phyloP scores from a whole-genome alignment of 1,140 invertebrate species.

The Xylocopa sonorina region DNA sequence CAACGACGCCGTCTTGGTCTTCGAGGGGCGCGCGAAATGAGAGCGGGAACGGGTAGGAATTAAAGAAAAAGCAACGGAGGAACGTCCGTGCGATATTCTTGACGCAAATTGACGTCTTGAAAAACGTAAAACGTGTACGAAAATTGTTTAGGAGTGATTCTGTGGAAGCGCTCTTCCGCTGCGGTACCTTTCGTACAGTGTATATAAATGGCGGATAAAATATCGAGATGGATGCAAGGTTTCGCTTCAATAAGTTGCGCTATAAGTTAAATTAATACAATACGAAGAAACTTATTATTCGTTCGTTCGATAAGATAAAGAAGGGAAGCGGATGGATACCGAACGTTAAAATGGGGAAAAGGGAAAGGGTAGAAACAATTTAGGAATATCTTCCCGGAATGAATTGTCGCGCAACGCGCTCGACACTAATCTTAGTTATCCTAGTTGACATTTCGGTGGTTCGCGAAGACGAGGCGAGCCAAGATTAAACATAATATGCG shows the following conservation, averaged over 20 bases:
- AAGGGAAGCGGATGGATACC: too few species aligned
- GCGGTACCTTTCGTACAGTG: neutral
- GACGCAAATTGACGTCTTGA: conserved; percentile 38
- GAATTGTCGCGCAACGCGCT: conserved; percentile 25
- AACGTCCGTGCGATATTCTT: conserved; percentile 4
- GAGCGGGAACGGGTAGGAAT: conserved; percentile 16
- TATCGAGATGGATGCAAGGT: too few species aligned
- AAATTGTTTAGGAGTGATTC: too few species aligned
- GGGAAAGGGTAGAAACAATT: neutral
- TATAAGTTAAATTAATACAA: too few species aligned
- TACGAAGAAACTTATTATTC: too few species aligned
- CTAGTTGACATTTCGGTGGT: conserved; percentile 31
- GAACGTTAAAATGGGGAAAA: neutral
- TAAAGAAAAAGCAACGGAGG: conserved; percentile 39
- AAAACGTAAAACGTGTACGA: neutral
- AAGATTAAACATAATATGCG: conserved; percentile 55
- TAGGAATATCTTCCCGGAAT: conserved; percentile 15
- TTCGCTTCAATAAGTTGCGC: too few species aligned
- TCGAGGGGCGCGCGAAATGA: conserved; percentile 22
- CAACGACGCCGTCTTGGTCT: conserved; percentile 27
- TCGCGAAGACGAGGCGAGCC: conserved; percentile 36
- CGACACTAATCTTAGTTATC: conserved; percentile 44
- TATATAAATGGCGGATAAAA: neutral
- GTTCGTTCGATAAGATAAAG: too few species aligned
- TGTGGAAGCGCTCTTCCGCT: too few species aligned